phyloP scores from a whole-genome alignment of 2,888 invertebrate species.

The Sialis fuliginosa region DNA sequence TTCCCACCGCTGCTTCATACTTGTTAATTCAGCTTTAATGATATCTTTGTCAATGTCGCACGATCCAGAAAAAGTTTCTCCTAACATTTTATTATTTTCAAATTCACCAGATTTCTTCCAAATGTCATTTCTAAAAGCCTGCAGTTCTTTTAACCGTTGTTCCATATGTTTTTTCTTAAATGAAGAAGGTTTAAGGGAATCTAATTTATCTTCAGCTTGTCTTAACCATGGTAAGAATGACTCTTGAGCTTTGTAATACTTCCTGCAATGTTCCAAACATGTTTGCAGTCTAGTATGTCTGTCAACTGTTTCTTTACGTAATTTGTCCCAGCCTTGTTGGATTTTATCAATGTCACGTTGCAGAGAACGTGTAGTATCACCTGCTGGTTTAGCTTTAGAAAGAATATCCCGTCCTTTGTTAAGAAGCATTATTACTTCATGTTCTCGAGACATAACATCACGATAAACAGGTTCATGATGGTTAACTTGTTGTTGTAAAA shows the following conservation, averaged over 20 bases:
- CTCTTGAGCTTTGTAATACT: slow-evolving; percentile 73
- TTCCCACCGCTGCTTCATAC: slow-evolving; percentile 80
- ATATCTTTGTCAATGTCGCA: slow-evolving; percentile 86
- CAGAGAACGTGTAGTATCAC: slow-evolving; percentile 36
- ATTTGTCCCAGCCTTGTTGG: slow-evolving; percentile 79
- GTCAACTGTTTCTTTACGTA: slow-evolving; percentile 75
- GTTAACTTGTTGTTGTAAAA: slow-evolving; percentile 71
- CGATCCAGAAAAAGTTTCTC: slow-evolving; percentile 71
- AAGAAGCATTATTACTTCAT: slow-evolving; percentile 83
- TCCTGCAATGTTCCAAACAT: slow-evolving; percentile 81
- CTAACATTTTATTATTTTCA: slow-evolving; percentile 70
- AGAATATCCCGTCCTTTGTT: slow-evolving; percentile 72
- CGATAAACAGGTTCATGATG: slow-evolving; percentile 80
- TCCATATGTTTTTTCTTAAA: slow-evolving; percentile 77
- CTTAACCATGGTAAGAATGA: slow-evolving; percentile 76
- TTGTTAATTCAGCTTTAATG: slow-evolving; percentile 63
- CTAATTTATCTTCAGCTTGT: slow-evolving; percentile 69
- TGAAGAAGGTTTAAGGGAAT: slow-evolving; percentile 56
- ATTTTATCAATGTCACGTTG: slow-evolving; percentile 75
- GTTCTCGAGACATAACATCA: slow-evolving; percentile 74
- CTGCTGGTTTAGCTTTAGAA: slow-evolving; percentile 19
- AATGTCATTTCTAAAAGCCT: slow-evolving; percentile 79
- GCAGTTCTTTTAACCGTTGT: slow-evolving; percentile 72
- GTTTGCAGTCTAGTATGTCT: slow-evolving; percentile 73
- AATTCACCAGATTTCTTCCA: slow-evolving; percentile 89